These are phyloP conservation scores for Tetranychus piercei DNA, from an alignment of 2,888 invertebrate species.

Conservation along the genomic window DNA sequence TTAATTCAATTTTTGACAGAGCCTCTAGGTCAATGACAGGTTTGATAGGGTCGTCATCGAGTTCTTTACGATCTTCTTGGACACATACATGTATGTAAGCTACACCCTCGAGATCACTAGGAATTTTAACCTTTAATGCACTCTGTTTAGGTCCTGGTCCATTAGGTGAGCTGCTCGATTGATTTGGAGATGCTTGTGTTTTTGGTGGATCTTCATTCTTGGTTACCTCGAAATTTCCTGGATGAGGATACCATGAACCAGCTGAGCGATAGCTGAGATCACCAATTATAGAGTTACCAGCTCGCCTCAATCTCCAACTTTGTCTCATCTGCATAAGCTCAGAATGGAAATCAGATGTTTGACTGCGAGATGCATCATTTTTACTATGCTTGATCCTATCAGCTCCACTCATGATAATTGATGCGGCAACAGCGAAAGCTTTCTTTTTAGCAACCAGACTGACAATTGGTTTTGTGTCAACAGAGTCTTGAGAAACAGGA, in stretches of 20 bases:
- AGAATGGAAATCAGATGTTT: conserved; percentile 74
- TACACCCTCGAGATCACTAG: conserved; percentile 81
- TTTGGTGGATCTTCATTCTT: conserved; percentile 54
- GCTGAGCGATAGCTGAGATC: conserved; percentile 77
- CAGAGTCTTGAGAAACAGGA: conserved; percentile 61
- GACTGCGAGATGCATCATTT: conserved; percentile 45
- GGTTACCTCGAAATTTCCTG: conserved; percentile 83
- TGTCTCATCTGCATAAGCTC: conserved; percentile 70
- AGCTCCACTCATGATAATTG: conserved; percentile 62
- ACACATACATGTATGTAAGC: conserved; percentile 89
- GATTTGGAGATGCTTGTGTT: conserved; percentile 15
- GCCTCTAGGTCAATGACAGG: neutral
- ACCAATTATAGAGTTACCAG: conserved; percentile 80
- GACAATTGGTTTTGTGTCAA: conserved; percentile 65
- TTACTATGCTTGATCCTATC: conserved; percentile 64
- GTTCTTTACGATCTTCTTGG: conserved; percentile 79
- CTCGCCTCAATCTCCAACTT: conserved; percentile 89
- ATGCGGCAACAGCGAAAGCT: conserved; percentile 65
- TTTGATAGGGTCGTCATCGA: conserved; percentile 46
- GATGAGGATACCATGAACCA: conserved; percentile 79
- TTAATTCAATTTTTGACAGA: conserved; percentile 40
- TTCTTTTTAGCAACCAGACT: conserved; percentile 83
- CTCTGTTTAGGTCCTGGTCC: conserved; percentile 31
- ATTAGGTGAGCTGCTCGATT: neutral
- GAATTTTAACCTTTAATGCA: conserved; percentile 71